A percentile compares a stretch with the other conserved stretches of the same genome.
Conservation (phyloP, 2,113 vertebrate genomes). For the Pampusana beccarii region DNA sequence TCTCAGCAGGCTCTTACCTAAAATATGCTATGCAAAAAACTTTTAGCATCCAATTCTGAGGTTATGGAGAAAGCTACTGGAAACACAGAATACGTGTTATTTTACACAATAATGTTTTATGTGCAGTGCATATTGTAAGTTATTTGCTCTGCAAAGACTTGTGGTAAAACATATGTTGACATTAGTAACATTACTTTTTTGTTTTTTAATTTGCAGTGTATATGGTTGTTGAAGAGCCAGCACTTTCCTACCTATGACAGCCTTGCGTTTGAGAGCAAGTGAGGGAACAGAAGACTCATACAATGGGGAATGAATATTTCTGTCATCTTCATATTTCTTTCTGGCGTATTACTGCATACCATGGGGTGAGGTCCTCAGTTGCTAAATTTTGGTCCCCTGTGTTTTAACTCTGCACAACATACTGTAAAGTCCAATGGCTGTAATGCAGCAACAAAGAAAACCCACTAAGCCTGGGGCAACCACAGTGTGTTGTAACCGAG, state of each 20-base stretch:
- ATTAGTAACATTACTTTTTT: neutral
- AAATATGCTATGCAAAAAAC: neutral
- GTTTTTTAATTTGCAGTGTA: neutral
- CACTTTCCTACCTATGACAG: neutral
- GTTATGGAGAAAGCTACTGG: neutral
- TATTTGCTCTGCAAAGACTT: neutral
- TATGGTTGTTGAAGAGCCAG: neutral
- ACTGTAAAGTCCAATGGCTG: neutral
- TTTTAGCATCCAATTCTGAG: neutral
- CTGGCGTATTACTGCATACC: neutral
- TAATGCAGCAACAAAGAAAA: conserved; percentile 16
- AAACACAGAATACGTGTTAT: rapidly evolving
- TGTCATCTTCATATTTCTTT: conserved; percentile 1
- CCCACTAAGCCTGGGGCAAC: conserved; percentile 10
- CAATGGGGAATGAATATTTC: neutral
- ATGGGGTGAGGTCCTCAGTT: neutral
- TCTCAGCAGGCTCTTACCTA: neutral
- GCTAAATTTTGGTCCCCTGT: neutral
- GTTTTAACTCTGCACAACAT: neutral
- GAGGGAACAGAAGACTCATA: neutral
- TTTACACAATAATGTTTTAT: neutral
- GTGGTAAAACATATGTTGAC: neutral
- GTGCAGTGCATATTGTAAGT: neutral
- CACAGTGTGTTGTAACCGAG: conserved; percentile 37
- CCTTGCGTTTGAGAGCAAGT: neutral